Conservation (phyloP, 64 coral and sea anemone species). For the Hydrozoanthus tunicans region DNA sequence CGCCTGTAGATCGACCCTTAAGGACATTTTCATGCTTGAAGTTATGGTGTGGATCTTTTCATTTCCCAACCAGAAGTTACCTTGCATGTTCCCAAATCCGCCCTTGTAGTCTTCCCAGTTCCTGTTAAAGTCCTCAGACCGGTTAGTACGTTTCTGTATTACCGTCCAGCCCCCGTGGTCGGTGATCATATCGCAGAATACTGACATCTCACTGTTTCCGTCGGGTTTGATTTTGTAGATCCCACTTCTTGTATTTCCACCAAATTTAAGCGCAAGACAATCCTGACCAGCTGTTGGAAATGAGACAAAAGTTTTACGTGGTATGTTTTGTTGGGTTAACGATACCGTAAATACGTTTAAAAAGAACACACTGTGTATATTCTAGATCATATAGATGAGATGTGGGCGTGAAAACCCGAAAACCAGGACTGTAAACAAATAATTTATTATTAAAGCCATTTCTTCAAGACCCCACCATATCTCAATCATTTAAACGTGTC, state of each 20-base stretch:
- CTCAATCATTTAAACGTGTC: no score
- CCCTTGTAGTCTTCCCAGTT: neutral
- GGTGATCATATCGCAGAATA: neutral
- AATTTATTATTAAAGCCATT: no score
- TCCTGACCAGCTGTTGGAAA: neutral
- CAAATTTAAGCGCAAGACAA: neutral
- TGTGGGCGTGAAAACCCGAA: no score
- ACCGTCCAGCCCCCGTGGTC: neutral
- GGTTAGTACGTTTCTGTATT: neutral
- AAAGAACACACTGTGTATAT: no score
- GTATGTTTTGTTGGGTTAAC: no score
- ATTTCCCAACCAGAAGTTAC: neutral
- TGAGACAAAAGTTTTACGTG: no score
- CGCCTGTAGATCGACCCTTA: neutral
- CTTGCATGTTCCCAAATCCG: neutral
- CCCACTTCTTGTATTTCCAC: neutral
- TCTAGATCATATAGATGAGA: no score
- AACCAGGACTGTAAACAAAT: no score
- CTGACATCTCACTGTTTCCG: neutral
- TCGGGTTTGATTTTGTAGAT: slow-evolving; percentile 9
- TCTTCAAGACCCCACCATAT: no score
- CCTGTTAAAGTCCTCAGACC: neutral
- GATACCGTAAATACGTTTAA: no score
- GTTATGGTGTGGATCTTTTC: neutral
- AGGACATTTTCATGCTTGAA: neutral